Evolutionary conservation across 2,888 invertebrate species (phyloP).

Genomic region (Herminia tarsipennalis): DNA sequence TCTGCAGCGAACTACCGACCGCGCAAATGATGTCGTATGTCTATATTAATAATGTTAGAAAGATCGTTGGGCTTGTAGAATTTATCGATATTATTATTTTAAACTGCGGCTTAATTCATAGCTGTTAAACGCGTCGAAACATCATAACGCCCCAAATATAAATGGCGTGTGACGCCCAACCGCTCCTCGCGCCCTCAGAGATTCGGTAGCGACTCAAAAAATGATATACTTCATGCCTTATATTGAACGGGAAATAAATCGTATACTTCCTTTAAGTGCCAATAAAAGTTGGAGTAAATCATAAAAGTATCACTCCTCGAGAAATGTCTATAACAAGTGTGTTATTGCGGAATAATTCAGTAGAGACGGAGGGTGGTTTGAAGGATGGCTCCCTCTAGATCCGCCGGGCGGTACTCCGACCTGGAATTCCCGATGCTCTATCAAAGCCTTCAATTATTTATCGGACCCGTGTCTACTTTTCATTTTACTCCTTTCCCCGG

Average conservation of each 20-base stretch:
- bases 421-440: conserved; percentile 81
- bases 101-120: conserved; percentile 39
- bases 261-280: conserved; percentile 85
- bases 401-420: conserved; percentile 62
- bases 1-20: too few species aligned
- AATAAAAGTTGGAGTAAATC: conserved; percentile 86
- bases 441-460: conserved; percentile 85
- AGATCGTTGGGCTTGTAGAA: conserved; percentile 6
- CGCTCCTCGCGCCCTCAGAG: conserved; percentile 63
- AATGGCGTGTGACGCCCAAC: conserved; percentile 73
- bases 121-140: conserved; percentile 42
- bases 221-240: conserved; percentile 82
- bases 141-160: conserved; percentile 54
- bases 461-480: conserved; percentile 85
- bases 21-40: too few species aligned
- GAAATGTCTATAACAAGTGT: conserved; percentile 85
- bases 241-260: conserved; percentile 84
- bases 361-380: conserved; percentile 76
- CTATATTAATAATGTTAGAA: conserved; percentile 12
- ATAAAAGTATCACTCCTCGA: conserved; percentile 84
- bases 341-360: conserved; percentile 86
- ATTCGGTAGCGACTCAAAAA: conserved; percentile 75
- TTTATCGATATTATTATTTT: conserved; percentile 37
- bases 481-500: conserved; percentile 81
- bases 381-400: conserved; percentile 82